phyloP scores from a whole-genome alignment of 1,140 invertebrate species.

The Brachionus plicatilis region DNA sequence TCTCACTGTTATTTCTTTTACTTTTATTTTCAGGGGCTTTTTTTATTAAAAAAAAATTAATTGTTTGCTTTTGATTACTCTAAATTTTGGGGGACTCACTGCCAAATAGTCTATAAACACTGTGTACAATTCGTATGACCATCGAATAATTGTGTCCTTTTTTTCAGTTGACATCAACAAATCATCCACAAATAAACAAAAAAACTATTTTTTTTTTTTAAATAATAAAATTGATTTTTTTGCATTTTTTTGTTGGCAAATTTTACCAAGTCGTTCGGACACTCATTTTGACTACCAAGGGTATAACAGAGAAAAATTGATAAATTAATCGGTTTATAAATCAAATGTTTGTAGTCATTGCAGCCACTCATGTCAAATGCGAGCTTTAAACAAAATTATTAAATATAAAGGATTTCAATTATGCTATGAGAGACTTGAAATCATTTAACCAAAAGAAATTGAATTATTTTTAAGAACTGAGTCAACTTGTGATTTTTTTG shows the following conservation, averaged over 20 bases:
- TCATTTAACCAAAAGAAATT: neutral
- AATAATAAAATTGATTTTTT: neutral
- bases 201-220: neutral
- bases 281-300: neutral
- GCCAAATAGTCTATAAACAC: neutral
- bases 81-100: neutral
- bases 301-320: neutral
- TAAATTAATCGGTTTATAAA: conserved; percentile 8
- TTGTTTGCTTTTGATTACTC: no score
- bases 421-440: neutral
- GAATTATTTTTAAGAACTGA: neutral
- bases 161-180: conserved; percentile 3
- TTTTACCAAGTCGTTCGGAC: conserved; percentile 23
- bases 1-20: neutral
- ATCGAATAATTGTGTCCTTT: conserved; percentile 29
- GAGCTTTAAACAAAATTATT: neutral
- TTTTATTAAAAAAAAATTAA: neutral
- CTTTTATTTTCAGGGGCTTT: conserved; percentile 24
- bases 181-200: conserved; percentile 35
- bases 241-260: neutral
- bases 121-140: conserved; percentile 32
- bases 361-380: conserved; percentile 18
- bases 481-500: neutral
- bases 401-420: no score
- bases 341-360: conserved; percentile 1